These are phyloP conservation scores for Addax nasomaculatus DNA, from an alignment of 2,113 vertebrate genomes.

Conservation along the genomic window DNA sequence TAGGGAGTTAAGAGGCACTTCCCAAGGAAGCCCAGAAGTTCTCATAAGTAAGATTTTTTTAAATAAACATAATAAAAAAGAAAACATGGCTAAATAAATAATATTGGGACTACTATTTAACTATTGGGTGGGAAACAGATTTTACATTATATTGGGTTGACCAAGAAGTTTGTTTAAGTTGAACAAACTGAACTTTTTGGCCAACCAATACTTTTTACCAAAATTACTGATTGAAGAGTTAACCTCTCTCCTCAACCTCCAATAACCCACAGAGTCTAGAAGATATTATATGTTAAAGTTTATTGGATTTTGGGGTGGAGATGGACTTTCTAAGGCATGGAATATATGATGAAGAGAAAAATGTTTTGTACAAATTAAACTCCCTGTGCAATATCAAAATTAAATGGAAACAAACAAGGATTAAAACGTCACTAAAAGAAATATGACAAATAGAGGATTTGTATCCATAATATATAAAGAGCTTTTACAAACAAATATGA, in stretches of 20 bases:
- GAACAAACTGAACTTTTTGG: not conserved
- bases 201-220: not conserved
- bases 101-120: not conserved
- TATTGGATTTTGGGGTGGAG: not conserved
- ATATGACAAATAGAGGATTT: not conserved
- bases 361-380: not conserved
- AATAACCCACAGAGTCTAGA: not conserved
- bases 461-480: not conserved
- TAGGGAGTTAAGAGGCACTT: not conserved
- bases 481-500: not conserved
- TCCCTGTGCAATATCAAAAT: not conserved
- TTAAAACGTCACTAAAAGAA: not conserved
- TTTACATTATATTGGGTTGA: not conserved
- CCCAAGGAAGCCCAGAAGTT: not conserved
- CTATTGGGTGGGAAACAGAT: not conserved
- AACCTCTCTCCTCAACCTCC: not conserved
- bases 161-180: not conserved
- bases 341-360: not conserved
- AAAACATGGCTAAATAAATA: not conserved
- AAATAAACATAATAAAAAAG: not conserved
- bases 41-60: not conserved
- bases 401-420: not conserved
- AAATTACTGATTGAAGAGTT: not conserved
- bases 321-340: not conserved
- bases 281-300: not conserved